A percentile compares a stretch with the other conserved stretches of the same genome.
Conservation (phyloP, 2,797 vertebrate genomes). For the Lepus townsendii region DNA sequence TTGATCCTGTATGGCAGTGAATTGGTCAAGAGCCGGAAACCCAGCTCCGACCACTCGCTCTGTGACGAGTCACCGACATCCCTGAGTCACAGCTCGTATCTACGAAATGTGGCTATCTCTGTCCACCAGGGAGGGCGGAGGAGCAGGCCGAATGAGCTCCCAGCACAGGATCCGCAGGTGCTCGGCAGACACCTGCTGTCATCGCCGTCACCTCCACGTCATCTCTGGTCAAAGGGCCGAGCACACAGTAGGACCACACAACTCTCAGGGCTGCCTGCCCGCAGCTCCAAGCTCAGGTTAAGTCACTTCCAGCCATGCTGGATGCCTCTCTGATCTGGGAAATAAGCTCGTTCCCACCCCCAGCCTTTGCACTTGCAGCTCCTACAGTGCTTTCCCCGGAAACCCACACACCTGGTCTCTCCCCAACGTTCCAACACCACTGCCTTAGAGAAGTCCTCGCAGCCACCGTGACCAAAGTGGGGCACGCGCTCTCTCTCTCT, state of each 20-base stretch:
- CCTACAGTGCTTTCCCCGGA: background rate
- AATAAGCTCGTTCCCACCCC: background rate
- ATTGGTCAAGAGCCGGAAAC: background rate
- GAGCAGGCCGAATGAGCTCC: background rate
- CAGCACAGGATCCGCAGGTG: rapidly evolving
- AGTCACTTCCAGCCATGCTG: background rate
- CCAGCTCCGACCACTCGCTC: background rate
- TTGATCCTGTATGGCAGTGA: background rate
- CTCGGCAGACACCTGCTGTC: background rate
- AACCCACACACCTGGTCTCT: background rate
- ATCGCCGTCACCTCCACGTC: too few relatives aligned
- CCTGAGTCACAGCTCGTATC: background rate
- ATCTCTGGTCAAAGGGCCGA: background rate
- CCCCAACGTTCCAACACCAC: background rate
- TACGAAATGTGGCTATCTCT: background rate
- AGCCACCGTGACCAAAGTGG: too few relatives aligned
- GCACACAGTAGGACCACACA: background rate
- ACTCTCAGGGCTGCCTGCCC: background rate
- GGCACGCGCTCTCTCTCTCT: too few relatives aligned
- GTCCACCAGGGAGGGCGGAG: background rate
- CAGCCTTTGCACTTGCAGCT: background rate
- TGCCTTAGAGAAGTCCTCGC: conserved; percentile 1
- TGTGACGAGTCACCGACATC: too few relatives aligned
- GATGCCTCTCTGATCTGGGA: background rate
- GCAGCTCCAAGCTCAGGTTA: background rate